phyloP scores from a whole-genome alignment of 2,888 invertebrate species.

The Portevinia maculata region DNA sequence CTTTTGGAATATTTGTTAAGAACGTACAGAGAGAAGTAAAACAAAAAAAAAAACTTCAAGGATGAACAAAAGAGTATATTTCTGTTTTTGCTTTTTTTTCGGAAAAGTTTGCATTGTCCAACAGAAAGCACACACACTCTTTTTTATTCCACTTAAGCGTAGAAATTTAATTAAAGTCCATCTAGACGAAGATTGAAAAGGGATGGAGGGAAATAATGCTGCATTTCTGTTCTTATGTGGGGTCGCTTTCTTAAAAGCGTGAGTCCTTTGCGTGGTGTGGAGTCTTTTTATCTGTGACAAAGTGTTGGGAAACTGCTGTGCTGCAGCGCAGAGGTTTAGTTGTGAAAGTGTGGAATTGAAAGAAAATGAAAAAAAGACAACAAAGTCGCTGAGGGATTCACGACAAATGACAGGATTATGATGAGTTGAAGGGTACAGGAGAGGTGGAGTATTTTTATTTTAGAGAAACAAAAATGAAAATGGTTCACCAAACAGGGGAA shows the following conservation, averaged over 20 bases:
- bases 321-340: conserved; percentile 1
- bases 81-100: conserved; percentile 3
- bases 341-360: not conserved
- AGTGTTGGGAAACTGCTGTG: conserved; percentile 10
- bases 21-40: conserved; percentile 17
- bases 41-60: conserved; percentile 3
- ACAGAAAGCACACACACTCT: conserved; percentile 14
- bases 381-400: conserved; percentile 15
- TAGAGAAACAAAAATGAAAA: conserved; percentile 4
- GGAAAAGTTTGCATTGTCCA: conserved; percentile 30
- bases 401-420: conserved; percentile 44
- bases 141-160: conserved; percentile 46
- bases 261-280: not conserved
- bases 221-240: not conserved
- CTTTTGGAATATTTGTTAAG: conserved; percentile 5
- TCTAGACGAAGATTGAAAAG: conserved; percentile 13
- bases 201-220: not conserved
- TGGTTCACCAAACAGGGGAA: conserved; percentile 8
- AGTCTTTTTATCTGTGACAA: conserved; percentile 7
- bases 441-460: too few relatives aligned
- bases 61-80: conserved; percentile 9
- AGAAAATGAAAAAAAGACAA: conserved; percentile 23
- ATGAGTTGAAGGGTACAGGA: conserved; percentile 11
- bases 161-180: conserved; percentile 70
- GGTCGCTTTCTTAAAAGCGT: not conserved